Conservation (phyloP, 2,888 invertebrate species). For the Standfussiana lucernea region DNA sequence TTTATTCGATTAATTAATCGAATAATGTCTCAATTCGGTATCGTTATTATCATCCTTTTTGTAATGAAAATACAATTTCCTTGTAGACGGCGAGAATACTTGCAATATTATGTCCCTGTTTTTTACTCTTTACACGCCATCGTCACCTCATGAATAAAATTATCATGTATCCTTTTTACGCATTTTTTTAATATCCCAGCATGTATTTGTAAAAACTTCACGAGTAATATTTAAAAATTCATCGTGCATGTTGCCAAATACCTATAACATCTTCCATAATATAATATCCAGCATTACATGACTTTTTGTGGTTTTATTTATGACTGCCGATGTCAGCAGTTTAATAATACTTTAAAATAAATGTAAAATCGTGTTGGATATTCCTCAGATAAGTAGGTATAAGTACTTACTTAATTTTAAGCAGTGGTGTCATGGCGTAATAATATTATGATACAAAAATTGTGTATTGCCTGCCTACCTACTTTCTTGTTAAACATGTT, state of each 20-base stretch:
- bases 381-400: not conserved
- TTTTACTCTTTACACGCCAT: constrained; percentile 3
- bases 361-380: not conserved
- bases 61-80: constrained; percentile 43
- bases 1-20: constrained; percentile 32
- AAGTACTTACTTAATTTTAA: constrained; percentile 23
- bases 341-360: constrained; percentile 1
- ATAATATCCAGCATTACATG: not conserved
- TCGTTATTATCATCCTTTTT: constrained; percentile 19
- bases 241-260: constrained; percentile 3
- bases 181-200: constrained; percentile 11
- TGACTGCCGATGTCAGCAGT: not conserved
- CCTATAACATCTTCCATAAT: constrained; percentile 9
- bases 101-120: constrained; percentile 1
- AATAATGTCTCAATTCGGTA: constrained; percentile 36
- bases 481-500: not conserved
- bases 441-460: constrained; percentile 9
- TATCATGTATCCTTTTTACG: constrained; percentile 24
- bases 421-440: not conserved
- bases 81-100: constrained; percentile 1
- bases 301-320: constrained; percentile 18
- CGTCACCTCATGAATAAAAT: constrained; percentile 44
- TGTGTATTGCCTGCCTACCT: not conserved
- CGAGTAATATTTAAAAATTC: not conserved
- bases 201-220: not conserved